phyloP scores from a whole-genome alignment of 2,113 vertebrate genomes.

The Chaenocephalus aceratus region DNA sequence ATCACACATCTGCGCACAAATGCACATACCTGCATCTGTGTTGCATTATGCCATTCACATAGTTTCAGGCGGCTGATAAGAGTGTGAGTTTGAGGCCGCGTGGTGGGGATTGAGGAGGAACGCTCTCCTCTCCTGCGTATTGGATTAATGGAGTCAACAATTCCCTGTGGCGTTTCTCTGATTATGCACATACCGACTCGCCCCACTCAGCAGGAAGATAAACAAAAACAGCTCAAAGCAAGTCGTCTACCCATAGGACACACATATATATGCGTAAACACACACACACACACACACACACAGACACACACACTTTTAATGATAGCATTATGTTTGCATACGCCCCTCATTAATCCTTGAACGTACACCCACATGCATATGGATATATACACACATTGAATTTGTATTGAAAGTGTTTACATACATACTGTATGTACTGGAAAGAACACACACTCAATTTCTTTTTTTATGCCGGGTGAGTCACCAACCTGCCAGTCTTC shows the following conservation, averaged over 20 bases:
- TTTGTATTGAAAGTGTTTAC: not conserved
- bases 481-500: conserved; percentile 79
- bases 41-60: conserved; percentile 25
- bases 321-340: conserved; percentile 5
- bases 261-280: conserved; percentile 10
- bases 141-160: conserved; percentile 77
- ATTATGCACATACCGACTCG: conserved; percentile 57
- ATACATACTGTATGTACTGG: not conserved
- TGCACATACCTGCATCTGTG: conserved; percentile 31
- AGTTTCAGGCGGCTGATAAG: conserved; percentile 44
- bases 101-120: conserved; percentile 41
- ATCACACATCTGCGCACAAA: conserved; percentile 31
- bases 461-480: conserved; percentile 64
- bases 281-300: conserved; percentile 19
- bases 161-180: conserved; percentile 62
- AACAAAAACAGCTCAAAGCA: conserved; percentile 66
- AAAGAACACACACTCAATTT: conserved; percentile 1
- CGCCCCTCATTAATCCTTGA: conserved; percentile 6
- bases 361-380: conserved; percentile 9
- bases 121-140: conserved; percentile 39
- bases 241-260: conserved; percentile 32
- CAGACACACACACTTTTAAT: conserved; percentile 8
- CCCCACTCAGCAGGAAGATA: conserved; percentile 43
- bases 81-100: conserved; percentile 28
- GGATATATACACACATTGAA: not conserved